Percentiles rank a stretch among this genome's conserved stretches.
Conservation (phyloP, 2,888 invertebrate species). For the Tridacna crocea region DNA sequence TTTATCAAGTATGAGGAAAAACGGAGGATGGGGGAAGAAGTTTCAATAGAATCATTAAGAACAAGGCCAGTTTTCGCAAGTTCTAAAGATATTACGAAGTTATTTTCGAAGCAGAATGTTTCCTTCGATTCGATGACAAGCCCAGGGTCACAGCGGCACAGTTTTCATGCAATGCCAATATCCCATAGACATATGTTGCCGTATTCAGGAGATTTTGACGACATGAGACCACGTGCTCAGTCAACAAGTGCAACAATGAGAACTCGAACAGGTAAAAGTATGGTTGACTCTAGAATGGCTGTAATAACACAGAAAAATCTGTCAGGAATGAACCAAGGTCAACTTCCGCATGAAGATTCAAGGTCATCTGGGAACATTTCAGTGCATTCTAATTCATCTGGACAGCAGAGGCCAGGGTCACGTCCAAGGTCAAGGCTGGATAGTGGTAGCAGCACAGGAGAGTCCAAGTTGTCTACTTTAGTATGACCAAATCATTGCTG, state of each 20-base stretch:
- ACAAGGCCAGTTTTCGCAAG: constrained; percentile 76
- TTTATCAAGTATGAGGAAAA: constrained; percentile 51
- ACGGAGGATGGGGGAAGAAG: constrained; percentile 59
- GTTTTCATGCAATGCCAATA: constrained; percentile 71
- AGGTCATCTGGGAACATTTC: constrained; percentile 38
- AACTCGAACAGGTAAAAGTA: constrained; percentile 40
- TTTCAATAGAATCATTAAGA: constrained; percentile 66
- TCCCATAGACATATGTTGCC: constrained; percentile 56
- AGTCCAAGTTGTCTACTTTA: constrained; percentile 59
- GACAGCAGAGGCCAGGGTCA: constrained; percentile 24
- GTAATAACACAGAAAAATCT: constrained; percentile 52
- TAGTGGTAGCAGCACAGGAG: constrained; percentile 57
- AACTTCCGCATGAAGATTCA: constrained; percentile 9
- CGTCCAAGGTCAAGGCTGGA: constrained; percentile 28
- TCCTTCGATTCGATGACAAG: constrained; percentile 63
- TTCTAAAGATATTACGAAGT: constrained; percentile 77
- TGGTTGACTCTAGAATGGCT: constrained; percentile 58
- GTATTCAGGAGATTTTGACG: constrained; percentile 41
- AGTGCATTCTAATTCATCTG: constrained; percentile 44
- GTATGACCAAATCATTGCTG: constrained; percentile 28
- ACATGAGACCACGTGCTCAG: constrained; percentile 66
- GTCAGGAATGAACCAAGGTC: constrained; percentile 43
- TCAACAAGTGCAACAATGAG: constrained; percentile 67
- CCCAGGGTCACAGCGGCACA: constrained; percentile 66
- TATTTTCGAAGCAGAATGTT: constrained; percentile 74